Evolutionary conservation across 2,113 vertebrate species (phyloP), one percentile per base, ranked within the genome.

Genomic region (Ophiodon elongatus): DNA sequence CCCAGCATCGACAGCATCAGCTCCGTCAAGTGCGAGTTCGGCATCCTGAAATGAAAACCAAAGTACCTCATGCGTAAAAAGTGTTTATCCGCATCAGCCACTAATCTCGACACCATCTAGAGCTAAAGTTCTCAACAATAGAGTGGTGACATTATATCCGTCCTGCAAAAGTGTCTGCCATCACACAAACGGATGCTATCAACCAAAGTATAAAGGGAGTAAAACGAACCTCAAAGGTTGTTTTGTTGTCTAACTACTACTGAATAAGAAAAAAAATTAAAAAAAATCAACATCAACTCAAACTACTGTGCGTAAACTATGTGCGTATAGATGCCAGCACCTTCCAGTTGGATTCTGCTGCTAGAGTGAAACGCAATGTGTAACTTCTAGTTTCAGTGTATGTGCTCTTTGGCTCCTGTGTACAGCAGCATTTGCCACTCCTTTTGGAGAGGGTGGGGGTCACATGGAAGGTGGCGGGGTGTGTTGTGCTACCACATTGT

Each of bases 1-100:
- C 85, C 91, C 64, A 95, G 95, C 86, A 86, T 95, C 64, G 94
- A 95, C 86, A 95, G 95, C 88, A 95, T 96, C 90, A 96, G 94
- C 83, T 94, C 93, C 10, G 94, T 96, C 11, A 94, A 93, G 64
- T 96, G 95, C 79, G 95, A 95, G 83, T 95, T 95, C 88, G 94
- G 95, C 86, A 92, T 94, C 78, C 91, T 35, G 21, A 50, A 92
- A 3, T 63, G 79, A 85, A 84, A 77, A 10, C 8, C n/a, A 52
- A 7, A 1, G 73, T 47, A 75, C 59, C 45, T 66, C 63, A 45
- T 47, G 79, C 76, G 82, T 79, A 85, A 79, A 63, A 9, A 57
- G 14, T 17, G n/a, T 10, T 4, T 19, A 13, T 45, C n/a, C 4
- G 25, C 17, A 29, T 64, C 59, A 17, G 15, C 6, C 31, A 17